Evolutionary conservation across 37 sponge, comb jelly and placozoan genomes (phyloP).

Genomic region (Diacarnus erythraeanus): DNA sequence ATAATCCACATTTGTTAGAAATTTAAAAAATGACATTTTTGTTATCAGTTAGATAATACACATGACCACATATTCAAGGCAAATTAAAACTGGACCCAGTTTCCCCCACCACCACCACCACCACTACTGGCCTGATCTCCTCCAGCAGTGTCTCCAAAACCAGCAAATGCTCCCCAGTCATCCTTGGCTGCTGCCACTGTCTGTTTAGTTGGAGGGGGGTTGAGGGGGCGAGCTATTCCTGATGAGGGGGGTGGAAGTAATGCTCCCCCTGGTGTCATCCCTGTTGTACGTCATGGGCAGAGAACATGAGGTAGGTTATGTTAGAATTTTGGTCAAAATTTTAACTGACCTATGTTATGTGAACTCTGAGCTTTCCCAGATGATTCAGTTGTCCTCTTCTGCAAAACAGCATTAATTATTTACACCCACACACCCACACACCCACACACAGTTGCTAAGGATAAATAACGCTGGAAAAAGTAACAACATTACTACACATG

Average conservation of each 20-base stretch:
- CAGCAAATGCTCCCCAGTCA: slow-evolving; percentile 56
- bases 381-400: background rate
- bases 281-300: background rate
- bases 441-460: background rate
- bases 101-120: background rate
- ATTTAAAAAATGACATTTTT: no score
- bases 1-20: no score
- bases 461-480: no score
- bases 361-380: background rate
- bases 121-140: background rate
- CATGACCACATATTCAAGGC: no score
- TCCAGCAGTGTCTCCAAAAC: background rate
- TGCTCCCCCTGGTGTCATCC: slow-evolving; percentile 26
- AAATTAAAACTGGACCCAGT: slow-evolving; percentile 45
- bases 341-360: background rate
- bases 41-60: no score
- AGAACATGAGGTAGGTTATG: no score
- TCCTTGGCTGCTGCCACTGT: slow-evolving; percentile 3
- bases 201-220: slow-evolving; percentile 21
- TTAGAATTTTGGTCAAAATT: no score
- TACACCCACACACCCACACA: no score
- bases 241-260: slow-evolving; percentile 48
- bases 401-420: background rate
- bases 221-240: slow-evolving; percentile 17
- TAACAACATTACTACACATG: no score